Conservation (phyloP, 2,113 vertebrate species). For the Pteruthius melanotis region DNA sequence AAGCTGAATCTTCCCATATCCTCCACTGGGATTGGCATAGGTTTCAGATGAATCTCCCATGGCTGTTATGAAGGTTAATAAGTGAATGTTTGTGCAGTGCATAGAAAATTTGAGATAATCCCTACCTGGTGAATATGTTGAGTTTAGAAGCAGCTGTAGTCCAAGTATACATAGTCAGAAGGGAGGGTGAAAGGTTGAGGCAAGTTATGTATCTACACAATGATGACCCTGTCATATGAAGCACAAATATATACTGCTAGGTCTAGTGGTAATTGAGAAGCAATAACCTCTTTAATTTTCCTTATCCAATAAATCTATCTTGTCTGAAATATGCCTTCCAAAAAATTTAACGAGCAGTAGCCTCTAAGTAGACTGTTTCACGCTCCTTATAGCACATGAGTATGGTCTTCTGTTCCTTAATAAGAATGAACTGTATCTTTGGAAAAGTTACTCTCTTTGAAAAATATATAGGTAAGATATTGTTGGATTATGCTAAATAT, state of each 20-base stretch:
- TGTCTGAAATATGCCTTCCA: neutral
- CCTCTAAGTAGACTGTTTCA: neutral
- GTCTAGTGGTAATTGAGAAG: neutral
- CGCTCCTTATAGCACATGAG: accelerated
- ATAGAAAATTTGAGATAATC: neutral
- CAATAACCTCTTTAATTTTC: neutral
- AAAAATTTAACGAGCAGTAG: neutral
- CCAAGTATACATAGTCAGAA: neutral
- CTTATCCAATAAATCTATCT: neutral
- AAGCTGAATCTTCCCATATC: neutral
- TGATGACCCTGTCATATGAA: neutral
- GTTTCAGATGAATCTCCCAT: neutral
- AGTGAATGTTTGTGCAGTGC: neutral
- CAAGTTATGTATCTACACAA: neutral
- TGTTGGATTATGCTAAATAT: neutral
- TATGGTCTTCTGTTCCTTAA: neutral
- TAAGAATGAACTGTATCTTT: neutral
- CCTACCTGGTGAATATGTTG: neutral
- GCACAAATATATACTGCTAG: neutral
- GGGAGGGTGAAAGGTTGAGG: neutral
- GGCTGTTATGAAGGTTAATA: neutral
- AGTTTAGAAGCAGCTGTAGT: neutral
- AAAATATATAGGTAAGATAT: neutral
- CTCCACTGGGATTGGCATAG: neutral
- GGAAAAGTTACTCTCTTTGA: neutral